Percentiles rank a stretch among this genome's conserved stretches.
These are phyloP conservation scores for Gadus chalcogrammus DNA, from an alignment of 2,113 vertebrate species.

Conservation along the genomic window DNA sequence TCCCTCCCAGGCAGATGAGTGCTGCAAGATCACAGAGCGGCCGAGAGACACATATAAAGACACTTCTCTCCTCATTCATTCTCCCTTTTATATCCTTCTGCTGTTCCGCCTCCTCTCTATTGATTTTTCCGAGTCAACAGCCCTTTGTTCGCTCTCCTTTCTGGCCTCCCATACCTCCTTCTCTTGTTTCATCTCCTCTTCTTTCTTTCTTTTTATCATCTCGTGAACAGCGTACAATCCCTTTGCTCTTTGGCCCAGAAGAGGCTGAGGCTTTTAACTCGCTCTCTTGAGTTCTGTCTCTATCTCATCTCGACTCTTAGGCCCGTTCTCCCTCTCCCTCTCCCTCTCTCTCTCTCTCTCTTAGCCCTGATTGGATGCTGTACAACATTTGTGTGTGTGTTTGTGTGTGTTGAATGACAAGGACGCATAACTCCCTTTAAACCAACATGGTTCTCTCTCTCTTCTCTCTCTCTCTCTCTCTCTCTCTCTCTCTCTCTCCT, in stretches of 20 bases:
- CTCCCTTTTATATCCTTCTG: too few relatives aligned
- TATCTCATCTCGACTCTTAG: background rate
- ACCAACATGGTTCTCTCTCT: background rate
- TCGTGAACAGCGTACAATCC: background rate
- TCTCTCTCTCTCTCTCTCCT: background rate
- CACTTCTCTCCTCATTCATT: too few relatives aligned
- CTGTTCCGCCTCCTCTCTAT: too few relatives aligned
- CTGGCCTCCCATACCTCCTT: background rate
- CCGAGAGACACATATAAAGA: too few relatives aligned
- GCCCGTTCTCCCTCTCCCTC: background rate
- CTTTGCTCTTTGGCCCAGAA: background rate
- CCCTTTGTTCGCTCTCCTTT: background rate
- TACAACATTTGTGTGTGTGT: too few relatives aligned
- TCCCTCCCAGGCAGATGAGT: too few relatives aligned
- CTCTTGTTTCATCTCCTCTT: background rate
- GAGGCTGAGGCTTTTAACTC: background rate
- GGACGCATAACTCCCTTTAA: too few relatives aligned
- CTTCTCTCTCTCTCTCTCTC: background rate
- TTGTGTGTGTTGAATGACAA: too few relatives aligned
- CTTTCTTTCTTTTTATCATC: background rate
- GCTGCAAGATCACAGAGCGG: too few relatives aligned
- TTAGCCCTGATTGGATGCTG: too few relatives aligned
- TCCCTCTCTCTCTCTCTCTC: too few relatives aligned
- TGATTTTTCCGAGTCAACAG: too few relatives aligned
- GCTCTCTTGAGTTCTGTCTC: background rate